phyloP scores from a whole-genome alignment of 1,140 invertebrate species.

The Stegodyphus dumicola region DNA sequence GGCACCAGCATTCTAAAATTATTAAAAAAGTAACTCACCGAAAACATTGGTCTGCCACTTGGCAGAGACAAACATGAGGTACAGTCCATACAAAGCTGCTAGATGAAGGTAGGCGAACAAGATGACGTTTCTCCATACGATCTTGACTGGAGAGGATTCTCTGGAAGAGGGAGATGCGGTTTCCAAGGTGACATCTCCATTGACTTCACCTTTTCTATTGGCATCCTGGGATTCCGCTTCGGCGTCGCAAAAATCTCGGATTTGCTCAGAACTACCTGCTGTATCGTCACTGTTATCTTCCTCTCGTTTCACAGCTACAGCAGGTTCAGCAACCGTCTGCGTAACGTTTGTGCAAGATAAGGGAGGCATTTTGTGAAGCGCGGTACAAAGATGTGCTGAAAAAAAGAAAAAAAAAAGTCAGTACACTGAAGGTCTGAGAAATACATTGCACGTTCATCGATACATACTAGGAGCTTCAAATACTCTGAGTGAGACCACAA shows the following conservation, averaged over 20 bases:
- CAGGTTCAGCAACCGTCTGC: neutral
- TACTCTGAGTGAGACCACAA: too few relatives aligned
- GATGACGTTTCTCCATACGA: slow-evolving; percentile 94
- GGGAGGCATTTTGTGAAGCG: slow-evolving; percentile 17
- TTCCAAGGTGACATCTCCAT: neutral
- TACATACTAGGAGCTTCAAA: too few relatives aligned
- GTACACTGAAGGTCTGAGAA: neutral
- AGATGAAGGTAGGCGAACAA: slow-evolving; percentile 88
- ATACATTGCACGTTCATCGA: too few relatives aligned
- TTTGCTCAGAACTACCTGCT: neutral
- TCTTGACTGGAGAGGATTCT: slow-evolving; percentile 66
- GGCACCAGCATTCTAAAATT: too few relatives aligned
- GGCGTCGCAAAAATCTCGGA: neutral
- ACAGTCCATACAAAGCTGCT: slow-evolving; percentile 85
- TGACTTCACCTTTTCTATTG: neutral
- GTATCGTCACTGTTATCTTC: neutral
- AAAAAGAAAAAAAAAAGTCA: neutral
- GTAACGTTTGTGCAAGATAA: slow-evolving; percentile 28
- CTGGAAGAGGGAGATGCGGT: slow-evolving; percentile 64
- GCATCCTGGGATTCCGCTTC: neutral
- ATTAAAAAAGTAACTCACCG: slow-evolving; percentile 7
- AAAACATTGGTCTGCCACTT: slow-evolving; percentile 52
- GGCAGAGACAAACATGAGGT: slow-evolving; percentile 78
- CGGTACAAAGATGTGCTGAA: neutral
- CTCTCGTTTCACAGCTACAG: neutral